Base-by-base conservation (phyloP, 2,888 invertebrate genomes). In the Fissipunctia ypsillon region DNA sequence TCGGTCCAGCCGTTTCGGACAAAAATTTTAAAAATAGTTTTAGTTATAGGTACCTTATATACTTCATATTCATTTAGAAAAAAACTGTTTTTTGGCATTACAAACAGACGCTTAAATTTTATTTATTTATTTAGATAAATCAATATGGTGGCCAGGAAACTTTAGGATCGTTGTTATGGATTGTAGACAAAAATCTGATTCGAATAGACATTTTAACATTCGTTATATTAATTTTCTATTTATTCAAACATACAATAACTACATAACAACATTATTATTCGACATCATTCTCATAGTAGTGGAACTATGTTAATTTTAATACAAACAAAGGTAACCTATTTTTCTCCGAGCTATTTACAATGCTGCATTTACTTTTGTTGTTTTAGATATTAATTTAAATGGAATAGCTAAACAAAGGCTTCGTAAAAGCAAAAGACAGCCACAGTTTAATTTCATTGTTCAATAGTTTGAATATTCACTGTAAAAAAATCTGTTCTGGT, bases 401-500 rank as follows among this genome's bases (percentile, higher is more conserved):
- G 1, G 14, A 10, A 25, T 0, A 50, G 7, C 16, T n/a, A 35
- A 41, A 16, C 48, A 50, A 73, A 28, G 31, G 16, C 10, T 48
- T 69, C 0, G 10, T 6, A 43, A 54, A 28, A 38, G 22, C 22
- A 41, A 52, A 25, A n/a, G 0, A 5, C 73, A 54, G 35, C 16
- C 2, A 16, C 14, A 19, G 14, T 31, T 28, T 38, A 28, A 63
- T 75, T 28, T 41, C 22, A 28, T 7, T 19, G n/a, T 69, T 16
- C n/a, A 68, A 54, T 43, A 54, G 19, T 28, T 72, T 28, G 38
- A 28, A 72, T 45, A 38, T 45, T 57, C 14, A 45, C 9, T 9
- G 6, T 25, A 10, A 41, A 45, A 16, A 31, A n/a, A 28, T 19
- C 3, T 22, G 16, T 68, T 50, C 6, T 4, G 1, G 14, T 76